Evolutionary conservation across 2,113 vertebrate species (phyloP).

Genomic region (Protobothrops mucrosquamatus): DNA sequence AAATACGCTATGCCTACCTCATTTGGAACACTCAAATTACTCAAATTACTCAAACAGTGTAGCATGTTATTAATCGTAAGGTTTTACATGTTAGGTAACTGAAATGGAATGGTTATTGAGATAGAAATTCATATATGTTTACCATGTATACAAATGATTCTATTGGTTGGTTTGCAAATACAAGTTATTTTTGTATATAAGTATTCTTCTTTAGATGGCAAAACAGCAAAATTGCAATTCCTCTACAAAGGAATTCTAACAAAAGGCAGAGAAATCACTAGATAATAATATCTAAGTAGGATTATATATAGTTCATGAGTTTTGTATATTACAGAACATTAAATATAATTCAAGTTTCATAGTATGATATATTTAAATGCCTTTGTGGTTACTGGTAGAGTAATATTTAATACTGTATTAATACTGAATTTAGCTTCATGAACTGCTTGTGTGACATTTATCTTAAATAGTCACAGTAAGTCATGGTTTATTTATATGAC

Average conservation of each 20-base stretch:
- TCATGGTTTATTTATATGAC: slow-evolving; percentile 51
- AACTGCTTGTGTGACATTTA: slow-evolving; percentile 23
- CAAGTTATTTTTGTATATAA: neutral
- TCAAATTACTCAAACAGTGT: neutral
- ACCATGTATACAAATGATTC: neutral
- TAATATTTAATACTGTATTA: slow-evolving; percentile 7
- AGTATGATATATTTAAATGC: slow-evolving; percentile 33
- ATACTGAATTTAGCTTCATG: slow-evolving; percentile 21
- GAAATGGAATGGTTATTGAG: neutral
- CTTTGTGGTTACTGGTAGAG: slow-evolving; percentile 19
- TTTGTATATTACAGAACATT: neutral
- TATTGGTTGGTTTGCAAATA: neutral
- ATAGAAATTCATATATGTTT: neutral
- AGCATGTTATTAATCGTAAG: neutral
- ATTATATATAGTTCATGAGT: neutral
- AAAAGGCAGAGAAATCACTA: neutral
- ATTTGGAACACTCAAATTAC: neutral
- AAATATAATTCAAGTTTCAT: neutral
- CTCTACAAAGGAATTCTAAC: neutral
- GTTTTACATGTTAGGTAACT: neutral
- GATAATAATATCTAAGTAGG: neutral
- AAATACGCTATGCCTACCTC: neutral
- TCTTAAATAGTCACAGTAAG: slow-evolving; percentile 16
- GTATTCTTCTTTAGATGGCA: neutral
- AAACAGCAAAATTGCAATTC: neutral